Percentiles rank a stretch among this genome's conserved stretches.
Evolutionary conservation across 2,797 vertebrate genomes (phyloP).

Genomic region (Hydrolagus colliei): DNA sequence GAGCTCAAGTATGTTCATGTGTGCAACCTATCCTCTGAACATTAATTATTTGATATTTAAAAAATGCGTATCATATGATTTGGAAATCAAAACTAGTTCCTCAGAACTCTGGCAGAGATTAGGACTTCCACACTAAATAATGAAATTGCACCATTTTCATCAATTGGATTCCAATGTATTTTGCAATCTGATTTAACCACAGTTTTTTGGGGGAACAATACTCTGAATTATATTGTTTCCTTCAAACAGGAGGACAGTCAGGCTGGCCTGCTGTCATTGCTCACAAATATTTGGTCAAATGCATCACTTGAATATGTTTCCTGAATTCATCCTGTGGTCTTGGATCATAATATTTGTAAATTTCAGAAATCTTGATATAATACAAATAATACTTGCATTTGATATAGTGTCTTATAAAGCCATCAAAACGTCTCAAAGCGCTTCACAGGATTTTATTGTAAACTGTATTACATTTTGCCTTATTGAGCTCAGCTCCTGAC

Average conservation of each 20-base stretch:
- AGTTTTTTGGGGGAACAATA: too few relatives aligned
- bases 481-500: too few relatives aligned
- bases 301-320: too few relatives aligned
- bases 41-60: neutral
- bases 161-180: neutral
- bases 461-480: too few relatives aligned
- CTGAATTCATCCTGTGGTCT: too few relatives aligned
- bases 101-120: neutral
- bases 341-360: too few relatives aligned
- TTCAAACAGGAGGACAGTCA: neutral
- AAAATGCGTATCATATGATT: neutral
- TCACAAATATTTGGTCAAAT: neutral
- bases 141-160: neutral
- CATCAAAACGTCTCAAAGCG: too few relatives aligned
- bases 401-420: too few relatives aligned
- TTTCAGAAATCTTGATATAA: too few relatives aligned
- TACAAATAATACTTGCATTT: too few relatives aligned
- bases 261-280: too few relatives aligned
- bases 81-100: neutral
- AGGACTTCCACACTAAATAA: neutral
- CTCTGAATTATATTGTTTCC: neutral
- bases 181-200: neutral
- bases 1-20: neutral
- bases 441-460: too few relatives aligned
- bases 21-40: neutral